Conservation (phyloP, 1,140 invertebrate genomes). For the Whitmania pigra region DNA sequence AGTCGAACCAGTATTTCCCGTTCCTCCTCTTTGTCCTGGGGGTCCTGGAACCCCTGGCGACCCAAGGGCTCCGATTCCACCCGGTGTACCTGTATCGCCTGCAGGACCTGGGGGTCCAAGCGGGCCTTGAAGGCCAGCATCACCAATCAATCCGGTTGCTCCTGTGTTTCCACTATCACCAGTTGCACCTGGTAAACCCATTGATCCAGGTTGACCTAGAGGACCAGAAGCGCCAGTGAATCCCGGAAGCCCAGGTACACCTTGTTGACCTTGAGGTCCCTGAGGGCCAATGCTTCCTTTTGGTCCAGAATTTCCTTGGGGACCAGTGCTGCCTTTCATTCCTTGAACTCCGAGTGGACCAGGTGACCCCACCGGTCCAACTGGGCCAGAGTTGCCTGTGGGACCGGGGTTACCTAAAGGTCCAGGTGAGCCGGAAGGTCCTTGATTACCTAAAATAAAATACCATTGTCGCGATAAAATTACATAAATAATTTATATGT, state of each 20-base stretch:
- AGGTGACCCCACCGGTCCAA: constrained; percentile 6
- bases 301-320: constrained; percentile 11
- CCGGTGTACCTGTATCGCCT: constrained; percentile 10
- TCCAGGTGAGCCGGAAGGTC: constrained; percentile 17
- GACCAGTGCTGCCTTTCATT: constrained; percentile 11
- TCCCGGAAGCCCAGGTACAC: constrained; percentile 9
- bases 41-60: constrained; percentile 12
- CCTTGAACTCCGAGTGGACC: constrained; percentile 3
- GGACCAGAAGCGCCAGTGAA: not conserved
- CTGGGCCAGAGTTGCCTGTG: constrained; percentile 20
- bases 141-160: constrained; percentile 9
- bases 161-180: constrained; percentile 13
- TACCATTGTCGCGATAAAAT: not conserved
- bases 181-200: not conserved
- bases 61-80: constrained; percentile 2
- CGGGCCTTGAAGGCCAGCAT: not conserved
- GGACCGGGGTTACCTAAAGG: constrained; percentile 18
- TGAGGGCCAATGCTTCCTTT: constrained; percentile 9
- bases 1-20: not conserved
- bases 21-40: constrained; percentile 12
- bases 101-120: constrained; percentile 5
- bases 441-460: constrained; percentile 5
- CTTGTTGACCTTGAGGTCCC: constrained; percentile 17
- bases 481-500: not conserved
- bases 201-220: constrained; percentile 1